phyloP scores from a whole-genome alignment of 2,113 vertebrate species.

The Sialia sialis region DNA sequence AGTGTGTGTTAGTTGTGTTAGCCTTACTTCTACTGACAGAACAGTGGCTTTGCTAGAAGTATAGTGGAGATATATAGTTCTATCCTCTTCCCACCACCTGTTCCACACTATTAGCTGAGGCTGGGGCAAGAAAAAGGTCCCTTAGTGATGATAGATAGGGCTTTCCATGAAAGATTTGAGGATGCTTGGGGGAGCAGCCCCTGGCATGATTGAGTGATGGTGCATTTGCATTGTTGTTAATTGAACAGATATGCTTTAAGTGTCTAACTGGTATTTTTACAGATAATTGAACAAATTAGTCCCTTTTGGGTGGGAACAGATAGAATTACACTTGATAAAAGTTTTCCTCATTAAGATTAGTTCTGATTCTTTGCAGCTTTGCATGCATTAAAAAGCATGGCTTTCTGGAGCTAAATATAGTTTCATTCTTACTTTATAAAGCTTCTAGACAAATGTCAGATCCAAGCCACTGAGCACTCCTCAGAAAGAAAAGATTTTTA shows the following conservation, averaged over 20 bases:
- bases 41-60: background rate
- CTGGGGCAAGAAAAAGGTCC: background rate
- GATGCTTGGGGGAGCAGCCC: background rate
- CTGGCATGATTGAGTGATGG: background rate
- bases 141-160: background rate
- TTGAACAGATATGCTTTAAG: background rate
- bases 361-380: slow-evolving; percentile 13
- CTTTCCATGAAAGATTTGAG: background rate
- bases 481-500: background rate
- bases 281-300: slow-evolving; percentile 31
- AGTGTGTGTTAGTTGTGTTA: background rate
- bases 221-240: slow-evolving; percentile 1
- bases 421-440: slow-evolving; percentile 2
- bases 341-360: slow-evolving; percentile 14
- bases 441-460: background rate
- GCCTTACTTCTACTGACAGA: background rate
- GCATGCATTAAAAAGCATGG: background rate
- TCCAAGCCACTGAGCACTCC: background rate
- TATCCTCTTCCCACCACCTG: background rate
- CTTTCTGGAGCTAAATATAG: background rate
- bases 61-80: background rate
- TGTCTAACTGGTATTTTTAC: slow-evolving; percentile 12
- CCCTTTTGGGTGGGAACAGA: background rate
- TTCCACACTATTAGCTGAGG: background rate
- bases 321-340: slow-evolving; percentile 23